Evolutionary conservation across 2,797 vertebrate genomes (phyloP).

Genomic region (Silurus lanzhouensis): DNA sequence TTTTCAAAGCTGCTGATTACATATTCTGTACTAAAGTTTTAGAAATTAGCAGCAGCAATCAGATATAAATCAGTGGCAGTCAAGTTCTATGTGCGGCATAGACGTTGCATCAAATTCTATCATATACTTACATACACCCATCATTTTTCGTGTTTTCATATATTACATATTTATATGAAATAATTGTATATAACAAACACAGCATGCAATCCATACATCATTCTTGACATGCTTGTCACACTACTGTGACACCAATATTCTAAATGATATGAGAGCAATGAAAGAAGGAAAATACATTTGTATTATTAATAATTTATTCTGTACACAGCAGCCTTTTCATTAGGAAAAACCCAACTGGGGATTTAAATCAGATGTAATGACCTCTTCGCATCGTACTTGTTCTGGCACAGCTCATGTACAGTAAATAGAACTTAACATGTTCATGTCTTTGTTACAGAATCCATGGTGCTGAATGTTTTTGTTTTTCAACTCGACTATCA

Average conservation of each 20-base stretch:
- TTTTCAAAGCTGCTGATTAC: not conserved
- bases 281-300: not conserved
- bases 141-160: not conserved
- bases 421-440: not conserved
- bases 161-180: not conserved
- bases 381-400: not conserved
- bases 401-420: not conserved
- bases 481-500: not conserved
- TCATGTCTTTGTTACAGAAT: not conserved
- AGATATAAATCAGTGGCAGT: not conserved
- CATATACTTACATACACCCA: not conserved
- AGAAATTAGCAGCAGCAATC: not conserved
- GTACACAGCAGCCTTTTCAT: not conserved
- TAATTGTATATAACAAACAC: not conserved
- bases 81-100: not conserved
- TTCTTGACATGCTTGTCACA: not conserved
- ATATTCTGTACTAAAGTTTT: constrained; percentile 1
- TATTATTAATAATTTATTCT: constrained; percentile 3
- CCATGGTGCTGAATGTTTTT: not conserved
- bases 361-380: not conserved
- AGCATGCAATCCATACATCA: not conserved
- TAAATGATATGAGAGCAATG: no score
- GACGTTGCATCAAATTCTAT: not conserved
- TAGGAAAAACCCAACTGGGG: not conserved
- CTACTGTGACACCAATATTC: not conserved